phyloP scores from a whole-genome alignment of 2,888 invertebrate genomes.

The Apamea monoglypha region DNA sequence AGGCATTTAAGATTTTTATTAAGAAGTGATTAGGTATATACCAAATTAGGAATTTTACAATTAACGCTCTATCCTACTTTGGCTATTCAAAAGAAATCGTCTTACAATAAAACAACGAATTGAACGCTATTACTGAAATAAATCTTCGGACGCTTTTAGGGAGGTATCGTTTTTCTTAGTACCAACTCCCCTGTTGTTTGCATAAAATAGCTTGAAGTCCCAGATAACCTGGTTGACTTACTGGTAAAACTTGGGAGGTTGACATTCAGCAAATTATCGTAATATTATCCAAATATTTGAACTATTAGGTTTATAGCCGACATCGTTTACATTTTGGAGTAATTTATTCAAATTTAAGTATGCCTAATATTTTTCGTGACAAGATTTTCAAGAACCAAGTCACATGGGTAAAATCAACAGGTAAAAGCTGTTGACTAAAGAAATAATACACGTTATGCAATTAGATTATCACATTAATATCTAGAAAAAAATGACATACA shows the following conservation, averaged over 20 bases:
- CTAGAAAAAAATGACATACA: neutral
- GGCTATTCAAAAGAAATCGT: neutral
- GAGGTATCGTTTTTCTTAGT: neutral
- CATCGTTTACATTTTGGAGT: slow-evolving; percentile 1
- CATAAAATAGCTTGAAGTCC: neutral
- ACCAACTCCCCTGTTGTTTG: neutral
- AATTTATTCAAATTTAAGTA: slow-evolving; percentile 3
- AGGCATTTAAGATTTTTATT: neutral
- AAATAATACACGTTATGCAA: no score
- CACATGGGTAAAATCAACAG: slow-evolving; percentile 8
- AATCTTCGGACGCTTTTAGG: neutral
- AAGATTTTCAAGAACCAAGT: neutral
- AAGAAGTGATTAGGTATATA: neutral
- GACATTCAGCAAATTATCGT: neutral
- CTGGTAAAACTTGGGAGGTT: slow-evolving; percentile 1
- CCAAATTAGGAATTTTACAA: neutral
- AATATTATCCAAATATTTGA: slow-evolving; percentile 29
- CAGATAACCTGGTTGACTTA: slow-evolving; percentile 17
- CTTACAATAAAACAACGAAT: neutral
- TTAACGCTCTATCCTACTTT: neutral
- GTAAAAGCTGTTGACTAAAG: neutral
- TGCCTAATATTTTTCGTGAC: neutral
- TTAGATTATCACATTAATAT: no score
- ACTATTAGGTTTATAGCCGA: neutral
- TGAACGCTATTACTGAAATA: neutral